These are phyloP conservation scores for Torymus aiolomorphi DNA, from an alignment of 2,888 invertebrate species.

Conservation along the genomic window DNA sequence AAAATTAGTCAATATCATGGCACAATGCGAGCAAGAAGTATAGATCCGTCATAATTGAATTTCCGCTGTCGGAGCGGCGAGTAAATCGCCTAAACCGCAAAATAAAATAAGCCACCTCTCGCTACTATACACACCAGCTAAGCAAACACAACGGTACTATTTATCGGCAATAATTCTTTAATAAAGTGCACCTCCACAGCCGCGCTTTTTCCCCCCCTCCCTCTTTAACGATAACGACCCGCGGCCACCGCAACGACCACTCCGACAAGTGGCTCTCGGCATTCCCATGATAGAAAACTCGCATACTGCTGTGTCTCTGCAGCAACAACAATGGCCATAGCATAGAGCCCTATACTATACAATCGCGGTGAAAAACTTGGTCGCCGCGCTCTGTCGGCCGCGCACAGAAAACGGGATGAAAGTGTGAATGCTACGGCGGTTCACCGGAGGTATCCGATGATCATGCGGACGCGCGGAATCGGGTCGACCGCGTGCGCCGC, in stretches of 20 bases:
- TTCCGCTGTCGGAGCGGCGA: too few species aligned
- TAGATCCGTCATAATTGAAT: too few species aligned
- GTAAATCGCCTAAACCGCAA: too few species aligned
- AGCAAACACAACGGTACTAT: conserved; percentile 38
- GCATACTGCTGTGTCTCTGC: neutral
- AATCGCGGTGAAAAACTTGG: conserved; percentile 15
- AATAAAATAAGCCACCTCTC: too few species aligned
- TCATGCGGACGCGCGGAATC: conserved; percentile 15
- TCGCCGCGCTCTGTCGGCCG: neutral
- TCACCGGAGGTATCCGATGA: neutral
- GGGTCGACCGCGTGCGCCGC: conserved; percentile 37
- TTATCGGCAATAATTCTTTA: conserved; percentile 29
- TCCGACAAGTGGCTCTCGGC: neutral
- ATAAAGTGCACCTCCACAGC: conserved; percentile 17
- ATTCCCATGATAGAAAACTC: conserved; percentile 22
- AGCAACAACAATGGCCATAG: neutral
- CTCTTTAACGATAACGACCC: conserved; percentile 13
- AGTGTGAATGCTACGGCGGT: neutral
- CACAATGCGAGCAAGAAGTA: too few species aligned
- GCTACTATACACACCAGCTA: neutral
- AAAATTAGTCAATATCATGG: too few species aligned
- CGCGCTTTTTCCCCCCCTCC: neutral
- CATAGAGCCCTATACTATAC: neutral
- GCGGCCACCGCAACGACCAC: neutral
- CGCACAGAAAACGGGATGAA: neutral